Conservation (phyloP, 2,888 invertebrate genomes). For the Harpalus rubripes region DNA sequence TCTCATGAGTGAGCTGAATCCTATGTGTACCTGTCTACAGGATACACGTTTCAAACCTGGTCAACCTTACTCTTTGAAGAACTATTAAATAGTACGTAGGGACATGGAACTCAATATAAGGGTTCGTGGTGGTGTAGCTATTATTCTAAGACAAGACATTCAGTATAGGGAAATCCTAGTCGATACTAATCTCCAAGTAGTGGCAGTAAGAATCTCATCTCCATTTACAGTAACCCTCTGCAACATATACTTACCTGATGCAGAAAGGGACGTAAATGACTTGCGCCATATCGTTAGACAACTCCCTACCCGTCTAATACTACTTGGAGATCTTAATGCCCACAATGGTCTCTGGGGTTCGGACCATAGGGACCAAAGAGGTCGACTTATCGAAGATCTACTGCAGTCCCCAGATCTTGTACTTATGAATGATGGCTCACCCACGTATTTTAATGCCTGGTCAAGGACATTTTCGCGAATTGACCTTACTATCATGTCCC, state of each 20-base stretch:
- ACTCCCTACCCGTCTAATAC: constrained; percentile 68
- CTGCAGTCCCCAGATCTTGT: constrained; percentile 67
- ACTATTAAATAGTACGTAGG: constrained; percentile 13
- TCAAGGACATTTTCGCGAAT: constrained; percentile 67
- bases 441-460: constrained; percentile 69
- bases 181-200: neutral
- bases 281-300: constrained; percentile 63
- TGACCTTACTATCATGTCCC: constrained; percentile 53
- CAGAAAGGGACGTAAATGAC: constrained; percentile 53
- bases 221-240: constrained; percentile 66
- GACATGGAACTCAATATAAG: neutral
- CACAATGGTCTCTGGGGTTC: constrained; percentile 69
- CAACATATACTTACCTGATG: constrained; percentile 67
- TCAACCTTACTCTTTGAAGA: neutral
- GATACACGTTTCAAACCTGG: constrained; percentile 41
- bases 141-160: constrained; percentile 61
- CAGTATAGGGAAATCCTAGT: constrained; percentile 47
- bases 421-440: constrained; percentile 41
- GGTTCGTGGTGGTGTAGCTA: constrained; percentile 68
- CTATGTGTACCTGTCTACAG: constrained; percentile 26
- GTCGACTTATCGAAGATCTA: constrained; percentile 62
- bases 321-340: constrained; percentile 69
- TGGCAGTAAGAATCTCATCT: constrained; percentile 65
- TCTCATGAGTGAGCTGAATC: constrained; percentile 20
- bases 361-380: constrained; percentile 60